Evolutionary conservation across 2,888 invertebrate species (phyloP), one percentile per base, ranked within the genome.

Genomic region (Metellina segmentata): DNA sequence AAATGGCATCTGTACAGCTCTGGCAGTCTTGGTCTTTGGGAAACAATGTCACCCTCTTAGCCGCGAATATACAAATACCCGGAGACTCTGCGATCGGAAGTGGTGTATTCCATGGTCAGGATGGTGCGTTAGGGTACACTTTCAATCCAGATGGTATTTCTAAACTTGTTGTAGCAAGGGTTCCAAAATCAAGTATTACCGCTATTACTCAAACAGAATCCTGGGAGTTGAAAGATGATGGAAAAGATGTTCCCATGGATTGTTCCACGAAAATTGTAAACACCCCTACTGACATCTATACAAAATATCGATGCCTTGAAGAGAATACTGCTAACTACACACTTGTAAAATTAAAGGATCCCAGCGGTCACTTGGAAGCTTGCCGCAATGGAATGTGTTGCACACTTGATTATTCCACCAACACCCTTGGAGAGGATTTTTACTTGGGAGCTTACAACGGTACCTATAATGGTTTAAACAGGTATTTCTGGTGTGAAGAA

Each of bases 11-110:
- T 79, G 95, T 96, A 0, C 96, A 97, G 94, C 95, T 96, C 6
- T 97, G 97, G 94, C 96, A 96, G 90, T 96, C 96, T 7, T 97
- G 97, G 96, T 96, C 97, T 0, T 96, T 96, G 90, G 95, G 96
- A 0, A 95, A 97, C 94, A 95, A 97, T 89, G 96, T 97, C 0
- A 97, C 97, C 94, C 95, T 98, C 4, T 94, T 98, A 13, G 96
- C 96, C 0, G 95, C 98, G 2, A 97, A 97, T 19, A 96, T 97
- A 4, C 97, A 97, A 94, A 95, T 96, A 72, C 96, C 97, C 0
- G 90, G 89, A 0, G 94, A 95, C 0, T 97, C 97, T 2, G 96
- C 96, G 93, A 96, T 96, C 52, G 98, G 98, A 6, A 96, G 96
- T 9, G 97, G 97, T 20, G 96, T 98, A 87, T 97, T 96, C 94